Base-by-base conservation (phyloP, 1,140 invertebrate species). In the Lasioglossum albipes region DNA sequence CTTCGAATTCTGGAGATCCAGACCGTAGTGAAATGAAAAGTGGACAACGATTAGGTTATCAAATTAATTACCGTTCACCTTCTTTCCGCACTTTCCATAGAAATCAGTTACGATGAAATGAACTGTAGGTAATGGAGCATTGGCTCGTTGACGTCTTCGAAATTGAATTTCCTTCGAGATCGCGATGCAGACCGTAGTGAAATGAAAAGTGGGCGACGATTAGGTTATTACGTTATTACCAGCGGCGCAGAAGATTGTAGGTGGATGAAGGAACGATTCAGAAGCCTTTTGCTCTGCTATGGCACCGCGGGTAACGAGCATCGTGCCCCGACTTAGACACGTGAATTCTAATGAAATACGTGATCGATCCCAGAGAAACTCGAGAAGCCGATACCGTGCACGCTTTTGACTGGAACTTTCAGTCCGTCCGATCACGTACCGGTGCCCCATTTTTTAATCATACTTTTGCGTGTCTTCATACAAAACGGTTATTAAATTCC, bases 341-440 rank as follows among this genome's bases (percentile, higher is more conserved):
- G 82, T 68, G 59, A 80, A 81, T 76, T 75, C 84, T 84, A 89
- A 89, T 87, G 86, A 88, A 90, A 87, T 88, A 90, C 88, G 88
- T 89, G 87, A 89, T 90, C 81, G 70, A 90, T 87, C 84, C 75
- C 79, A 69, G 87, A 84, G 85, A 86, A 88, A 87, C 76, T 84
- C 59, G 45, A 31, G 68, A 36, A n/a, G 41, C 45, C n/a, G 42
- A 65, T 76, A 74, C 59, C 45, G 59, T 27, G 59, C 45, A 45
- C 20, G 65, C 79, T 85, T 88, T 88, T 88, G 83, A 88, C 85
- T 79, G 83, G 85, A 88, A 89, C 86, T 88, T 89, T 89, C 83
- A 85, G 87, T 88, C 75, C 69, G 45, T 84, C 64, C 61, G 82
- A 88, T 77, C 70, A 57, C 76, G 76, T 79, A 78, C 31, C 36